phyloP scores from a whole-genome alignment of 1,140 invertebrate species.

The Dermatophagoides farinae region DNA sequence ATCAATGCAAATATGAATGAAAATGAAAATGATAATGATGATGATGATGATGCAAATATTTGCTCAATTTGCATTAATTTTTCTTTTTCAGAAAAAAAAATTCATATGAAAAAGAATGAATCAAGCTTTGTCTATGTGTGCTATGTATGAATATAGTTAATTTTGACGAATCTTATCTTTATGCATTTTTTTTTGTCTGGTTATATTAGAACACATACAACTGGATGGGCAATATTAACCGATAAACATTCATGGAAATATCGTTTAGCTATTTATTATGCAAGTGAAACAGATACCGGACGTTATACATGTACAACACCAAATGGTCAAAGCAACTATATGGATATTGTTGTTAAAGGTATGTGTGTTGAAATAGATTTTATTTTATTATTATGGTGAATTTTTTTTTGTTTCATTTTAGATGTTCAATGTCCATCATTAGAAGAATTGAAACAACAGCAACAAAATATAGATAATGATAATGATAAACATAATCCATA shows the following conservation, averaged over 20 bases:
- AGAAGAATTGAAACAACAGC: neutral
- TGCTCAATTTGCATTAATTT: no score
- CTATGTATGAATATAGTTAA: no score
- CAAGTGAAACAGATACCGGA: slow-evolving; percentile 54
- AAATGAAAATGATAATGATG: no score
- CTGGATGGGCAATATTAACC: slow-evolving; percentile 49
- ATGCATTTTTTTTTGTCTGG: no score
- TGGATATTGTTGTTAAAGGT: slow-evolving; percentile 54
- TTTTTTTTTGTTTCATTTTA: neutral
- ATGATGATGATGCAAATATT: no score
- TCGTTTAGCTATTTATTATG: slow-evolving; percentile 56
- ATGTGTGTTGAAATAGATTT: slow-evolving; percentile 23
- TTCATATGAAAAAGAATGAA: no score
- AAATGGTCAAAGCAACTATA: slow-evolving; percentile 51
- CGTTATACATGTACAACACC: slow-evolving; percentile 61
- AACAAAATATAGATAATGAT: neutral
- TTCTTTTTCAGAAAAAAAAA: no score
- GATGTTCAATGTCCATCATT: neutral
- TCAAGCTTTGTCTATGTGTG: no score
- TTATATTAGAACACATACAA: slow-evolving; percentile 19
- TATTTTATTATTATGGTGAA: no score
- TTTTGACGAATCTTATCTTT: no score
- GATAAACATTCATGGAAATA: slow-evolving; percentile 58
- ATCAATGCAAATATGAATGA: no score
- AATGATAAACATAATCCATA: neutral